Percentiles rank a stretch among this genome's conserved stretches.
Conservation (phyloP, 37 sponge, comb jelly and placozoan species). For the Ephydatia muelleri region DNA sequence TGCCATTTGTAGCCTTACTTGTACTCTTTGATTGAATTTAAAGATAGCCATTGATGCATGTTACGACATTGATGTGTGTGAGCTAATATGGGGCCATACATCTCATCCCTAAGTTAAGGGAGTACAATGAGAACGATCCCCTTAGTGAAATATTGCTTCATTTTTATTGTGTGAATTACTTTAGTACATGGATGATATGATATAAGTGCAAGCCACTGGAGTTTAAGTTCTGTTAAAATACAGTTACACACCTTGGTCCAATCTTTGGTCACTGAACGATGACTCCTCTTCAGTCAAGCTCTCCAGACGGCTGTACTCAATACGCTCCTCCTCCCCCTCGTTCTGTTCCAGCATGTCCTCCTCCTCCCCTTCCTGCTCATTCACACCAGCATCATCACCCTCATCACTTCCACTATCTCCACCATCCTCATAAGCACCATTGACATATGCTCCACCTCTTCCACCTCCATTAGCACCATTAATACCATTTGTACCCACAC, state of each 20-base stretch:
- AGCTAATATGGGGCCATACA: too few species aligned
- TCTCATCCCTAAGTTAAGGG: too few species aligned
- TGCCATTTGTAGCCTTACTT: too few species aligned
- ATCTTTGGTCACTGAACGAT: not conserved
- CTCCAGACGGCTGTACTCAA: not conserved
- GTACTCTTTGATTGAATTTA: too few species aligned
- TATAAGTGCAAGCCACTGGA: too few species aligned
- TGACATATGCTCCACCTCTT: not conserved
- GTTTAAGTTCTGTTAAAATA: too few species aligned
- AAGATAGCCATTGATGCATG: too few species aligned
- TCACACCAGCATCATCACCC: not conserved
- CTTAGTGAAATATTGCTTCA: too few species aligned
- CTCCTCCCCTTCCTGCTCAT: conserved; percentile 37
- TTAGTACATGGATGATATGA: too few species aligned
- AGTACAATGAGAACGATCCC: too few species aligned
- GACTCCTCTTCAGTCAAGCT: not conserved
- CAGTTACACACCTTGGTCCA: not conserved
- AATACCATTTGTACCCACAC: not conserved
- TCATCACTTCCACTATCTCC: not conserved
- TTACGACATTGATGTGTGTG: too few species aligned
- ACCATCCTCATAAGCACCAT: not conserved
- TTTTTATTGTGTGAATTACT: too few species aligned
- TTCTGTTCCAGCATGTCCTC: conserved; percentile 11
- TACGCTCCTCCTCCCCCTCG: not conserved
- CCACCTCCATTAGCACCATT: not conserved